Base-by-base conservation (phyloP, 2,113 vertebrate species). In the Saccopteryx leptura region DNA sequence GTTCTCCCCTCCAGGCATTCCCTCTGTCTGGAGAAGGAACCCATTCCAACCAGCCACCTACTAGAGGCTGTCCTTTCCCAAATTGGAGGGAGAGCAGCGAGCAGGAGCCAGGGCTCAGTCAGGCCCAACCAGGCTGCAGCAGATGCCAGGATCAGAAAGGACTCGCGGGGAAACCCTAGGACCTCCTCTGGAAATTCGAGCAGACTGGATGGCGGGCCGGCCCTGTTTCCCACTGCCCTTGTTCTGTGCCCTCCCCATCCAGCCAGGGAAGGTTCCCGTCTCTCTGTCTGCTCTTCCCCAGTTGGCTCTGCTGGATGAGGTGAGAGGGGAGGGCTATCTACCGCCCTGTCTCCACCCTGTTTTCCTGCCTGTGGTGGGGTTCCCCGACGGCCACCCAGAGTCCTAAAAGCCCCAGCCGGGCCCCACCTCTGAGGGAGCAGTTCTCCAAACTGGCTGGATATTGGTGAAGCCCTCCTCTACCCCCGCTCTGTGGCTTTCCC, bases 101-200 rank as follows among this genome's bases (percentile, higher is more conserved):
- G 39, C n/a, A 58, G 8, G 68, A 80, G 50, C 46, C 24, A 52
- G 65, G 71, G 60, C 54, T 60, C 50, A 39, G n/a, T 33, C 56
- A 48, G 14, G n/a, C 54, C 28, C 24, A 26, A 19, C 28, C 50
- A 28, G 58, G 60, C 66, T 69, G 52, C 24, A 14, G 39, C 76
- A 52, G 78, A 83, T 61, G 52, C 5, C 15, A 84, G 54, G 78
- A 60, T 56, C 26, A 50, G 54, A 71, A 90, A 94, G 24, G 33
- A 78, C 68, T 83, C 56, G 66, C n/a, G 26, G 46, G 66, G 88
- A 83, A 95, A 95, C 52, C 23, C 46, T 83, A 31, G 31, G 46
- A 83, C 48, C 58, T 90, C 52, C 75, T 92, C 71, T 68, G 28
- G 21, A 33, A 89, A 74, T 26, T n/a, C 2, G 7, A 89, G 23